These are phyloP conservation scores for Paracyprichromis sp. DNA, from an alignment of 2,113 vertebrate species.

Conservation along the genomic window DNA sequence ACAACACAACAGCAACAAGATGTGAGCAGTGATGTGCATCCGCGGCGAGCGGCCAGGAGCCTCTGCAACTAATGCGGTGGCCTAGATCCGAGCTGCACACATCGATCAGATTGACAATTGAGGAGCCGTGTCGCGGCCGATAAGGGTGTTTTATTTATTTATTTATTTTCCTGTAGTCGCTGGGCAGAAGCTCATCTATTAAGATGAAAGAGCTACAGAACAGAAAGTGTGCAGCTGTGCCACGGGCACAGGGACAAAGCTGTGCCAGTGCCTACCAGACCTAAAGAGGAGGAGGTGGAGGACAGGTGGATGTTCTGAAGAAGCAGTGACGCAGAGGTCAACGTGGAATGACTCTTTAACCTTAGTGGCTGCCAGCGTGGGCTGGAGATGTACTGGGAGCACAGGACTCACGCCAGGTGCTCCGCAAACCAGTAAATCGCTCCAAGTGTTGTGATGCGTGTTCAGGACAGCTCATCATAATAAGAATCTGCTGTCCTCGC, in stretches of 20 bases:
- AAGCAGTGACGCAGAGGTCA: constrained; percentile 30
- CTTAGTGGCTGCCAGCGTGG: background rate
- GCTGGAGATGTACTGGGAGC: background rate
- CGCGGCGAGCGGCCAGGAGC: constrained; percentile 16
- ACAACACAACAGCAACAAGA: constrained; percentile 23
- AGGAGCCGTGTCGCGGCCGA: constrained; percentile 12
- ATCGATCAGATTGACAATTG: constrained; percentile 58
- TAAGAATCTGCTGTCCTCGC: background rate
- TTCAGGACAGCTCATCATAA: background rate
- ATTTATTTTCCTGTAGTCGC: background rate
- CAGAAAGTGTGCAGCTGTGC: background rate
- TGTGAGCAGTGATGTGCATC: constrained; percentile 34
- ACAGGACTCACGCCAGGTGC: background rate
- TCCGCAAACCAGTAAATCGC: background rate
- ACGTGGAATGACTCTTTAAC: background rate
- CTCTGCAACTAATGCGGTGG: constrained; percentile 38
- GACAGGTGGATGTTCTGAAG: background rate
- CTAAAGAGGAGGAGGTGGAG: background rate
- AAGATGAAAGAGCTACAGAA: constrained; percentile 13
- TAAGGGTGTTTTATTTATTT: constrained; percentile 1
- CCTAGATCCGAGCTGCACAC: constrained; percentile 41
- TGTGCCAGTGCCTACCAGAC: background rate
- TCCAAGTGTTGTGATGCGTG: background rate
- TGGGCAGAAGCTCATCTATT: constrained; percentile 5
- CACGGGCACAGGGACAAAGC: background rate